phyloP scores from a whole-genome alignment of 2,888 invertebrate genomes.

The Ormyrus rosae region DNA sequence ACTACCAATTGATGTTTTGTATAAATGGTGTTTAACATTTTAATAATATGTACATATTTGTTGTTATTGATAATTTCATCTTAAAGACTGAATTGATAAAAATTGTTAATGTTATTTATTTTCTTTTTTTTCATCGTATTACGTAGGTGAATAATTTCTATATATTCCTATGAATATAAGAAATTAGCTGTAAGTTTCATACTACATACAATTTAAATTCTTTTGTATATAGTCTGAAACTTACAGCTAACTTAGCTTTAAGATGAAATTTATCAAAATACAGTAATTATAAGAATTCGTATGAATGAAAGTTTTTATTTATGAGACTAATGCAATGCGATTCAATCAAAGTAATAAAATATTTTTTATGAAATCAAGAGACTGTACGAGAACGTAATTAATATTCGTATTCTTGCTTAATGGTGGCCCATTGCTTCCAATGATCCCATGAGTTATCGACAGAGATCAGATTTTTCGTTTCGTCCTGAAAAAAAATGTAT shows the following conservation, averaged over 20 bases:
- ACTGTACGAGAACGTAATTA: background rate
- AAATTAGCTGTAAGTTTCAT: background rate
- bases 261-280: slow-evolving; percentile 6
- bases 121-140: background rate
- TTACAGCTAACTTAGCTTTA: background rate
- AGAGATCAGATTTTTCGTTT: slow-evolving; percentile 75
- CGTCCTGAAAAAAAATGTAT: slow-evolving; percentile 73
- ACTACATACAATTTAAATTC: background rate
- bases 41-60: slow-evolving; percentile 8
- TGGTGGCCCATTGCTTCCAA: slow-evolving; percentile 66
- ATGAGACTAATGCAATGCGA: slow-evolving; percentile 47
- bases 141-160: background rate
- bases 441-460: slow-evolving; percentile 68
- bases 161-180: slow-evolving; percentile 24
- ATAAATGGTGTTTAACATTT: background rate
- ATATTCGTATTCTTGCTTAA: slow-evolving; percentile 57
- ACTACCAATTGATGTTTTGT: background rate
- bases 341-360: slow-evolving; percentile 28
- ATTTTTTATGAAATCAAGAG: background rate
- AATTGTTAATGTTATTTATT: background rate
- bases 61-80: slow-evolving; percentile 22
- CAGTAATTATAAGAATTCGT: slow-evolving; percentile 1
- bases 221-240: background rate
- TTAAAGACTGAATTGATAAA: background rate
- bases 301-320: slow-evolving; percentile 40